These are phyloP conservation scores for Pachydiplax longipennis DNA, from an alignment of 2,888 invertebrate species.

Conservation along the genomic window DNA sequence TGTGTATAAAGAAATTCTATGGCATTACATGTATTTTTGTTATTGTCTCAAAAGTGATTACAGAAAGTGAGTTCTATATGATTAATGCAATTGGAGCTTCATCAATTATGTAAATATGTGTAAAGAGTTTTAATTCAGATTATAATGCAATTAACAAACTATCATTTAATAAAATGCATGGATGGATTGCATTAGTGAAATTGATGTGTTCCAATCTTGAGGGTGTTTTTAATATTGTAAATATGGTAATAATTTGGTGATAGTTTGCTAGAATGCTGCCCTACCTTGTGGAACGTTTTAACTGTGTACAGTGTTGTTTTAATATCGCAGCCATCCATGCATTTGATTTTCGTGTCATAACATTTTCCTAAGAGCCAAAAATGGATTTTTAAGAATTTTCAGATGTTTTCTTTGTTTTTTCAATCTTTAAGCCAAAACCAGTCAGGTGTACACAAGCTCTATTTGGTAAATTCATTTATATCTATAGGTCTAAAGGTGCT, in stretches of 20 bases:
- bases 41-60: slow-evolving; percentile 31
- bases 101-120: slow-evolving; percentile 25
- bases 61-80: neutral
- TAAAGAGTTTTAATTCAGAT: neutral
- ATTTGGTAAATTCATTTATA: neutral
- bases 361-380: slow-evolving; percentile 10
- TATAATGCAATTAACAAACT: neutral
- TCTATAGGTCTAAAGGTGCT: neutral
- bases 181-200: slow-evolving; percentile 22
- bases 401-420: neutral
- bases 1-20: neutral
- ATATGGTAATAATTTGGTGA: slow-evolving; percentile 1
- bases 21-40: slow-evolving; percentile 41
- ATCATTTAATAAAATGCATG: slow-evolving; percentile 28
- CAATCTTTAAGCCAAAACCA: neutral
- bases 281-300: neutral
- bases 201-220: neutral
- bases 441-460: neutral
- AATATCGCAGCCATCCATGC: slow-evolving; percentile 8
- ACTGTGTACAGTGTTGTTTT: slow-evolving; percentile 29
- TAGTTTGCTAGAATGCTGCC: slow-evolving; percentile 28
- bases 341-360: slow-evolving; percentile 19
- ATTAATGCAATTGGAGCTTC: slow-evolving; percentile 35
- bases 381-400: neutral
- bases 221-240: slow-evolving; percentile 25